These are phyloP conservation scores for Margaritifera margaritifera DNA, from an alignment of 2,888 invertebrate species.

Conservation along the genomic window DNA sequence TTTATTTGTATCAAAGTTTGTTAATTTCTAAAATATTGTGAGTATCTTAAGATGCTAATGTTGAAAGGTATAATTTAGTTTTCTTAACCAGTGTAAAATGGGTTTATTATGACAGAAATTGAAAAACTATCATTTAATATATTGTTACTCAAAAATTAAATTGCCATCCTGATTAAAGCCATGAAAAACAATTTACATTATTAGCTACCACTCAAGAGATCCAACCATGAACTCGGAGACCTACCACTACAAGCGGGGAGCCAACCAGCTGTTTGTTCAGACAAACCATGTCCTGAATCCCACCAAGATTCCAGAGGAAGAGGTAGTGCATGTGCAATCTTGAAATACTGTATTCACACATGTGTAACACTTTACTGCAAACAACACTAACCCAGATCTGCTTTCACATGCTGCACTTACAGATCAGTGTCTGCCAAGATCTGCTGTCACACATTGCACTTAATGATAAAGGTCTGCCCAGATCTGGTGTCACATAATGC, in stretches of 20 bases:
- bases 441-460: too few species aligned
- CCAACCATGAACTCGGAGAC: slow-evolving; percentile 83
- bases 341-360: background rate
- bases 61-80: too few species aligned
- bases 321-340: slow-evolving; percentile 51
- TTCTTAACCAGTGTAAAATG: too few species aligned
- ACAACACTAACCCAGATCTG: background rate
- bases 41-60: too few species aligned
- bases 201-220: slow-evolving; percentile 74
- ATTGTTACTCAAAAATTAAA: background rate
- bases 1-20: too few species aligned
- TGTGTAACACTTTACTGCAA: background rate
- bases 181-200: slow-evolving; percentile 59
- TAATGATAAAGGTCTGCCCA: too few species aligned
- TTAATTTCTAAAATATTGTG: too few species aligned
- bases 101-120: too few species aligned
- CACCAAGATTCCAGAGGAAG: slow-evolving; percentile 77
- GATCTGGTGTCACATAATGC: too few species aligned
- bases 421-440: too few species aligned
- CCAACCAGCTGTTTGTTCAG: slow-evolving; percentile 95
- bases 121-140: background rate
- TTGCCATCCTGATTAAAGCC: background rate
- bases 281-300: slow-evolving; percentile 92
- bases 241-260: slow-evolving; percentile 93
- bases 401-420: too few species aligned